Evolutionary conservation across 2,888 invertebrate species (phyloP).

Genomic region (Euphydryas editha): DNA sequence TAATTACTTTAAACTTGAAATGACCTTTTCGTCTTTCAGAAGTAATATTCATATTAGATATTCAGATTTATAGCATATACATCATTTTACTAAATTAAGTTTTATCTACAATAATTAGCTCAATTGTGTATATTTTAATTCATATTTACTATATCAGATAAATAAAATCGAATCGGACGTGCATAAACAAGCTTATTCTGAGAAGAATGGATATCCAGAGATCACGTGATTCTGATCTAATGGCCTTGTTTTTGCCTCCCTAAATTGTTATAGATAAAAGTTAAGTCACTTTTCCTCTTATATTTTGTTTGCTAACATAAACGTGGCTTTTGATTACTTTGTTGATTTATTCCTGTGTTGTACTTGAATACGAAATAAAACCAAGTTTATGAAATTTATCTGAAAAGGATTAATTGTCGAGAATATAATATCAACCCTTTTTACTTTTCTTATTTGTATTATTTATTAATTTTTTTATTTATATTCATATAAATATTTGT

Average conservation of each 20-base stretch:
- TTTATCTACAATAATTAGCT: too few species aligned
- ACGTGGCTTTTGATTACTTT: conserved; percentile 31
- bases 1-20: too few species aligned
- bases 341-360: conserved; percentile 26
- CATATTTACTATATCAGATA: neutral
- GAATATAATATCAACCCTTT: neutral
- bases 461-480: too few species aligned
- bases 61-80: too few species aligned
- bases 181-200: conserved; percentile 16
- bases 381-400: neutral
- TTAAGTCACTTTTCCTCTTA: conserved; percentile 41
- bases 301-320: conserved; percentile 33
- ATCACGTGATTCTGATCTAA: conserved; percentile 59
- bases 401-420: neutral
- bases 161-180: neutral
- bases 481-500: too few species aligned
- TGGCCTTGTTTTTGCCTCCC: conserved; percentile 64
- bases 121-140: neutral
- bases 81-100: too few species aligned
- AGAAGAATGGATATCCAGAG: conserved; percentile 50
- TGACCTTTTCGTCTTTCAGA: too few species aligned
- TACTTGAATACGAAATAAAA: conserved; percentile 9
- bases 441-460: too few species aligned
- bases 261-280: conserved; percentile 50
- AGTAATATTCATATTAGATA: too few species aligned